Evolutionary conservation across 2,888 invertebrate species (phyloP).

Genomic region (Oscheius sp.): DNA sequence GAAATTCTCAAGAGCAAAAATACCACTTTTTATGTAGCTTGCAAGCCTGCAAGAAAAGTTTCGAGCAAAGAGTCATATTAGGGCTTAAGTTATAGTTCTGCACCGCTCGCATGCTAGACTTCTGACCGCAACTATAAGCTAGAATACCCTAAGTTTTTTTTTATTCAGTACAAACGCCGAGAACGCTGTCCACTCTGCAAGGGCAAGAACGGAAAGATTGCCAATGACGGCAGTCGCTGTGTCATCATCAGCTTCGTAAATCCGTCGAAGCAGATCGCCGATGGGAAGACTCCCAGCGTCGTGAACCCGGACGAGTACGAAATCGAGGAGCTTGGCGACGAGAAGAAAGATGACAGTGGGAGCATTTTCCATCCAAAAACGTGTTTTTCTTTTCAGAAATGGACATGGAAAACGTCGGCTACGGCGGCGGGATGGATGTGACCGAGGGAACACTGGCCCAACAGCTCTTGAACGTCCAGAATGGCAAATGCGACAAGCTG

Average conservation of each 20-base stretch:
- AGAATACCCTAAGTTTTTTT: no score
- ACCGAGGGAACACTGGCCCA: slow-evolving; percentile 50
- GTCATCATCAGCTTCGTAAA: slow-evolving; percentile 65
- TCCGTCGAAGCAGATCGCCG: not conserved
- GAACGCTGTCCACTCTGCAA: slow-evolving; percentile 69
- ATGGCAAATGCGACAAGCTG: slow-evolving; percentile 64
- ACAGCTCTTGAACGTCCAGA: slow-evolving; percentile 64
- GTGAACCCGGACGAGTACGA: slow-evolving; percentile 17
- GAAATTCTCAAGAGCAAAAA: no score
- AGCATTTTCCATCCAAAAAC: not conserved
- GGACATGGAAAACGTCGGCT: slow-evolving; percentile 34
- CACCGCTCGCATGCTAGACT: no score
- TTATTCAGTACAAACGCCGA: slow-evolving; percentile 61
- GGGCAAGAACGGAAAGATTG: slow-evolving; percentile 61
- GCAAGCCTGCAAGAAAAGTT: not conserved
- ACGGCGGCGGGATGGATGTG: slow-evolving; percentile 32
- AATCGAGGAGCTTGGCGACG: slow-evolving; percentile 15
- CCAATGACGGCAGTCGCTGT: slow-evolving; percentile 65
- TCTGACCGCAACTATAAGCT: no score
- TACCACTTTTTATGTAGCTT: no score
- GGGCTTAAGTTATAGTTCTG: no score
- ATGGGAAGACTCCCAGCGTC: not conserved
- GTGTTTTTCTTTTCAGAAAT: slow-evolving; percentile 10
- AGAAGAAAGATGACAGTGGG: slow-evolving; percentile 19
- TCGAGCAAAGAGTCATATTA: not conserved